Conservation (phyloP, 2,888 invertebrate genomes). For the Perizoma flavofasciatum region DNA sequence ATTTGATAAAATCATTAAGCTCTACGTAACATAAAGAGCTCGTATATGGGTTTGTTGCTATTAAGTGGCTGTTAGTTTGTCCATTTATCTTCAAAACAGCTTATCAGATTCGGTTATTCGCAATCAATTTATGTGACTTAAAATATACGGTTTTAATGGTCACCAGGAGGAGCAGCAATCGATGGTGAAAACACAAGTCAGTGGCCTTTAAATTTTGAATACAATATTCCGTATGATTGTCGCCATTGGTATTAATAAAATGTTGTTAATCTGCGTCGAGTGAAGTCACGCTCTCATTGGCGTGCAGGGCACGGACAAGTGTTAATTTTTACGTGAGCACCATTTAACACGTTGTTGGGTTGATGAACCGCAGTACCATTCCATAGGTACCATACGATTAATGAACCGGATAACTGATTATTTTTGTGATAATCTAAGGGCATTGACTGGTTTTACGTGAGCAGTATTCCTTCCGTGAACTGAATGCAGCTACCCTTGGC, state of each 20-base stretch:
- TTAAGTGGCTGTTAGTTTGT: no score
- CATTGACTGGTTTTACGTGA: conserved; percentile 36
- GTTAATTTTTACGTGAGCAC: conserved; percentile 68
- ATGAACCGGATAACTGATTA: conserved; percentile 41
- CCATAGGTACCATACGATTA: conserved; percentile 40
- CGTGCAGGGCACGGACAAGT: conserved; percentile 53
- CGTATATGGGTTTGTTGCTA: no score
- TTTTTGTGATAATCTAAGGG: conserved; percentile 41
- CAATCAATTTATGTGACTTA: no score
- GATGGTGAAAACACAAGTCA: no score
- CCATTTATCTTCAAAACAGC: no score
- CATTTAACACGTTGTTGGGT: conserved; percentile 55
- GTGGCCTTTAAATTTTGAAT: no score
- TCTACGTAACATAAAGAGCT: no score
- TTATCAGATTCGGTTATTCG: no score
- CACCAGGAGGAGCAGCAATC: no score
- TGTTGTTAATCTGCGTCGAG: conserved; percentile 9
- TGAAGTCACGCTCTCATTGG: conserved; percentile 28
- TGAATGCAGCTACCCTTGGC: conserved; percentile 37
- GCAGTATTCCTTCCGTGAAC: conserved; percentile 36
- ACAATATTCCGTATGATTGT: no score
- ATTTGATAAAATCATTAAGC: no score
- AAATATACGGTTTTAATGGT: no score
- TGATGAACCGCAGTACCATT: conserved; percentile 67
- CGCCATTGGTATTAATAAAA: conserved; percentile 1